Evolutionary conservation across 64 coral and sea anemone genomes (phyloP), one percentile per base, ranked within the genome.

Genomic region (Porites lutea): DNA sequence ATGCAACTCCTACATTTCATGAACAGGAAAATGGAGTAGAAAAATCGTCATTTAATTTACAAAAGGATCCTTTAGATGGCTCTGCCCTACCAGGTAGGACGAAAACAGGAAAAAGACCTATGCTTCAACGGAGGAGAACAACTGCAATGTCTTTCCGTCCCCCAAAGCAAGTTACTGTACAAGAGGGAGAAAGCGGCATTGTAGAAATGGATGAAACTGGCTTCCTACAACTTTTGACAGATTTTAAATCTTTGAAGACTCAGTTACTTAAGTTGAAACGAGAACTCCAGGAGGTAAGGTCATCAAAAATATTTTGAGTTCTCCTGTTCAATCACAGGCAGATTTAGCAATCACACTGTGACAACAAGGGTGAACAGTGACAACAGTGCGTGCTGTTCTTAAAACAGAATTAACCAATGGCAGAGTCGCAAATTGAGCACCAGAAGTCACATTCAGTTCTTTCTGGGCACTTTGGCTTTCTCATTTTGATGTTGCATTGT

Each of bases 221-320:
- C 0, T 94, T 95, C 58, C 48, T 95, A 52, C 93, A 91, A 16
- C 82, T 80, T 61, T 86, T 98, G 77, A 98, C 88, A 51, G 96
- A 98, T 20, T 76, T 98, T 12, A 86, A 93, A 60, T 71, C 77
- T 48, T 70, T 98, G 43, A 98, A 98, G 72, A 98, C 96, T n/a
- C 91, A 92, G 84, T 81, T 98, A 44, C 76, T 98, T 0, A 98
- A 98, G 72, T 87, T 98, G 18, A 98, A 98, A 66, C 90, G 96
- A 86, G 96, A 98, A 64, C 53, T 98, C 2, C 96, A 98, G 76
- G 96, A 98, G 79, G 96, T 95, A 86, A 59, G 83, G 7, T 77
- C 21, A 43, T 20, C 50, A 55, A 83, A 12, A 5, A 19, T 58
- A 3, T 9, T 51, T 3, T 74, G 19, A 71, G 45, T 46, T 16